A percentile compares a stretch with the other conserved stretches of the same genome.
These are phyloP conservation scores for Rattus rattus DNA, from an alignment of 2,113 vertebrate genomes.

Conservation along the genomic window DNA sequence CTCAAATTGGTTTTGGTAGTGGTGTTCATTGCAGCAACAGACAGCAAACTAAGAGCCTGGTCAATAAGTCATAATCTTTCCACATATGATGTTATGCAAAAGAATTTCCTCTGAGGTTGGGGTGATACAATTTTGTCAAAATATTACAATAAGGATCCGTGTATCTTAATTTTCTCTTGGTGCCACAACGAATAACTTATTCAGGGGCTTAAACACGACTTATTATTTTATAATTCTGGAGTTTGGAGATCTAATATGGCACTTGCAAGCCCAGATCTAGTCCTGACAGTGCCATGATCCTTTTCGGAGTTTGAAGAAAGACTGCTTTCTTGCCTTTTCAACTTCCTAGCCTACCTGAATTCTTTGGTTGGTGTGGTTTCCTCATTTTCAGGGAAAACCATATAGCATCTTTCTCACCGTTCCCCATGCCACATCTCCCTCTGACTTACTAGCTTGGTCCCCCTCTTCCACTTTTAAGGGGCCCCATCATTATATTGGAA, in stretches of 20 bases:
- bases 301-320: neutral
- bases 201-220: neutral
- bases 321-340: neutral
- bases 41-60: neutral
- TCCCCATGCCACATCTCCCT: neutral
- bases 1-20: neutral
- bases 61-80: neutral
- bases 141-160: neutral
- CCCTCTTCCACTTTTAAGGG: neutral
- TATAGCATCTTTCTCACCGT: neutral
- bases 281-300: neutral
- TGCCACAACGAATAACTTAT: neutral
- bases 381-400: neutral
- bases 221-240: neutral
- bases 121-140: slow-evolving; percentile 32
- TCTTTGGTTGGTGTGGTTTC: neutral
- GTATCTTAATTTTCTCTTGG: slow-evolving; percentile 19
- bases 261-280: neutral
- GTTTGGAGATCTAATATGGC: neutral
- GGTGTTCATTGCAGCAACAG: neutral
- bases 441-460: neutral
- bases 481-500: neutral
- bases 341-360: neutral
- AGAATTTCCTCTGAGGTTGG: slow-evolving; percentile 19
- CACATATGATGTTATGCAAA: neutral